Base-by-base conservation (phyloP, 2,113 vertebrate genomes). In the Castor canadensis region DNA sequence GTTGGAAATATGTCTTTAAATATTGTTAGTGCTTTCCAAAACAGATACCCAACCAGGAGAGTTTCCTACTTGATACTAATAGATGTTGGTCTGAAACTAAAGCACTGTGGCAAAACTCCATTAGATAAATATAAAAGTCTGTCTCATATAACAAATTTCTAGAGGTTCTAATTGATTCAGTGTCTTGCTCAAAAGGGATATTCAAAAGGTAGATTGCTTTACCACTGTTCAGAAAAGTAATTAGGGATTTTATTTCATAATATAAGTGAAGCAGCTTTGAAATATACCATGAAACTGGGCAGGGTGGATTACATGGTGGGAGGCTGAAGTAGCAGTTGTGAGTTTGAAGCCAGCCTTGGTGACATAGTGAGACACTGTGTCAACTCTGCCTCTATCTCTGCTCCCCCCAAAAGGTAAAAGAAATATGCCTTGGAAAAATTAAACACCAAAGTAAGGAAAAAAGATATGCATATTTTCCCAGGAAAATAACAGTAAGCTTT, bases 141-240 rank as follows among this genome's bases (percentile, higher is more conserved):
- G 24, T 90, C 92, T 96, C 45, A 98, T 95, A 94, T 75, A 95
- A 1, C 87, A 95, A 93, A 87, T 94, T 96, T 95, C 35, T 71
- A 91, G 87, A 66, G 89, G 62, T 97, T 88, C 71, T 94, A 69
- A 94, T 56, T 62, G 24, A 93, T 82, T 94, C 67, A 40, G n/a
- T 94, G 26, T 30, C 3, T 92, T 83, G 2, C 24, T 88, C n/a
- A 96, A 69, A 95, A 69, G 9, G 87, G 11, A 43, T 45, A 75
- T 1, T 64, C 60, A 56, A 72, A 87, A 38, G 62, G 20, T 47
- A 3, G 11, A 72, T 58, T 91, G 32, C 43, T 77, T 91, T 89
- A 85, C 54, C 28, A 17, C 45, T 38, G 94, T 93, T 86, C 17
- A 94, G 20, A 35, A 89, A 45, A 38, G 13, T 95, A 73, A 81